phyloP scores from a whole-genome alignment of 1,140 invertebrate species.

The Anastrepha ludens region DNA sequence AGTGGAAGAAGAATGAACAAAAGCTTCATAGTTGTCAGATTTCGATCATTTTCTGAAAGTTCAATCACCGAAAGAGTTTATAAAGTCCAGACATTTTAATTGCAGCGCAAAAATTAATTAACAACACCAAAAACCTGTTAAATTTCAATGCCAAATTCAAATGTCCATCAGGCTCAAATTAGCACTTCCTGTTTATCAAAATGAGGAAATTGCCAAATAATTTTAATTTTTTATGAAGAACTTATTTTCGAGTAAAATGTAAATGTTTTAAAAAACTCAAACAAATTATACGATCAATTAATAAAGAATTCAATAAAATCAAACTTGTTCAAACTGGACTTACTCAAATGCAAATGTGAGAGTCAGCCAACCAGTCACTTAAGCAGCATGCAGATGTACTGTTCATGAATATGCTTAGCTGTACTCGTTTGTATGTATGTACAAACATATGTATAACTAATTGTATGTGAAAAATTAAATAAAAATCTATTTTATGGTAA shows the following conservation, averaged over 20 bases:
- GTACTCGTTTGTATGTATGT: neutral
- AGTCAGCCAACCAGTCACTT: neutral
- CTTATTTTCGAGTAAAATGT: too few relatives aligned
- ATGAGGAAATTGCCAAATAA: too few relatives aligned
- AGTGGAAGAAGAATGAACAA: too few relatives aligned
- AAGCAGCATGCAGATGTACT: too few relatives aligned
- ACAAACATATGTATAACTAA: neutral
- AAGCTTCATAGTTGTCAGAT: too few relatives aligned
- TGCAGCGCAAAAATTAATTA: neutral
- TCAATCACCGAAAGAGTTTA: neutral
- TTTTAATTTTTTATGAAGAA: too few relatives aligned
- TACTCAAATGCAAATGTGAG: neutral
- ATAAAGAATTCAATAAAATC: neutral
- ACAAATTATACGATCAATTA: neutral
- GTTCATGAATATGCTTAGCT: too few relatives aligned
- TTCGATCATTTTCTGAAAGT: neutral
- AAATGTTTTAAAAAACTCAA: neutral
- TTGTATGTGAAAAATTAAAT: too few relatives aligned
- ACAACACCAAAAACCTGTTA: neutral
- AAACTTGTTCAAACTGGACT: neutral
- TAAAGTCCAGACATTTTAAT: neutral
- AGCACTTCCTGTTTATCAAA: slow-evolving; percentile 2
- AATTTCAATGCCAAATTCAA: neutral
- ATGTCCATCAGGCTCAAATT: too few relatives aligned
- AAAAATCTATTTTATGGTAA: too few relatives aligned